Base-by-base conservation (phyloP, 2,797 vertebrate species). In the Arctocebus calabarensis region DNA sequence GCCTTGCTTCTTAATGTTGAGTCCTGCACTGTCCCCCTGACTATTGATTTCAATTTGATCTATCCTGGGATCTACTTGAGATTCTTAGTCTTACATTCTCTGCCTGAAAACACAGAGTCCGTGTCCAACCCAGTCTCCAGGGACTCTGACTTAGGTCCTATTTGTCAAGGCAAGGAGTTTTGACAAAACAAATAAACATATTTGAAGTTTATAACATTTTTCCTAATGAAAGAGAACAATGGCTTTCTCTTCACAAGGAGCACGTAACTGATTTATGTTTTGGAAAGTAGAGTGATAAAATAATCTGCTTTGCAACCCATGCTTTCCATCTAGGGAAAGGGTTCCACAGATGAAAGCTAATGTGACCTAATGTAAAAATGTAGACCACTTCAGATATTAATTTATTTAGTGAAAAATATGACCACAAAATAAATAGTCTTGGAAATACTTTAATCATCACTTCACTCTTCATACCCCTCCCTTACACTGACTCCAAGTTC, bases 111-210 rank as follows among this genome's bases (percentile, higher is more conserved):
- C 20, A 82, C 14, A 27, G 20, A 32, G 25, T n/a, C 73, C 52
- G 25, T 23, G 22, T 45, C 27, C 70, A 87, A 13, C 29, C 74
- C 25, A 84, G 45, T 20, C 83, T 71, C 86, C 4, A 59, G 74
- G 14, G 48, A 79, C 32, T 73, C 52, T 25, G 77, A 55, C 81
- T 81, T 62, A 37, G 52, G 32, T 78, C 34, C 45, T 88, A 23
- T 34, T 91, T 91, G 74, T 90, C 34, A 70, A 73, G 37, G 23
- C 23, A 87, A 48, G 83, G 57, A 77, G 17, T 61, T 52, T 88
- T 59, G 75, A 96, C 57, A 90, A 94, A 87, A 84, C 17, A 91
- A 95, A 86, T 29, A 87, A 91, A 91, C 32, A 45, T 19, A 84
- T 79, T 77, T 92, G 91, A 66, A 23, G 16, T 88, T 61, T 77